Evolutionary conservation across 2,888 invertebrate species (phyloP).

Genomic region (Harpagoxenus sublaevis): DNA sequence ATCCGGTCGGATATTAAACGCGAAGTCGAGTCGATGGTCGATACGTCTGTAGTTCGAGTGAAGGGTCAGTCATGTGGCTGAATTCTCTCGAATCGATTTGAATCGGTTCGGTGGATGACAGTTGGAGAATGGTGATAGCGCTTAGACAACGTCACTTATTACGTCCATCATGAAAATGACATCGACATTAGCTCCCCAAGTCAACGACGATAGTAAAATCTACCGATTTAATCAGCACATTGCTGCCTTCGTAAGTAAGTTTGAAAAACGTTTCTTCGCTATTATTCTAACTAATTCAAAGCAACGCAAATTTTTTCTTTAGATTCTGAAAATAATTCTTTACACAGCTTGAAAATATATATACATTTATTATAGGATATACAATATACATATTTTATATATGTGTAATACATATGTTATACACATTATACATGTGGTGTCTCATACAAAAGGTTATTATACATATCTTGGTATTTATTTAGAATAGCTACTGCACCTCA

Average conservation of each 20-base stretch:
- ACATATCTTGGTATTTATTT: too few relatives aligned
- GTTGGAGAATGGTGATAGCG: constrained; percentile 14
- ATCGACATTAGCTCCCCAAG: constrained; percentile 46
- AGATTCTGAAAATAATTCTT: neutral
- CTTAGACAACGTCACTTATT: constrained; percentile 24
- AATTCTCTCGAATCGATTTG: constrained; percentile 47
- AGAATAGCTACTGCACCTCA: too few relatives aligned
- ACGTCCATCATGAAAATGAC: constrained; percentile 51
- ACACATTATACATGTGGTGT: neutral
- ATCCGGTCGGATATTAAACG: neutral
- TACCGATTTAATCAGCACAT: constrained; percentile 79
- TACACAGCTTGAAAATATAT: too few relatives aligned
- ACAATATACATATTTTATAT: too few relatives aligned
- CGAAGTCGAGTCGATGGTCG: constrained; percentile 62
- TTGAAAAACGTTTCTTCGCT: neutral
- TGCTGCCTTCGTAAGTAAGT: constrained; percentile 80
- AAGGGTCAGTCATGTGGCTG: constrained; percentile 48
- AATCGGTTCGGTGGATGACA: constrained; percentile 28
- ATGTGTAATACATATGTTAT: too few relatives aligned
- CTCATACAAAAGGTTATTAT: neutral
- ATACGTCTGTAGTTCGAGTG: constrained; percentile 49
- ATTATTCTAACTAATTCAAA: neutral
- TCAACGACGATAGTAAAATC: constrained; percentile 22
- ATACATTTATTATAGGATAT: too few relatives aligned
- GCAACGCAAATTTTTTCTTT: neutral